Evolutionary conservation across 2,888 invertebrate species (phyloP).

Genomic region (Xanthorhoe spadicearia): DNA sequence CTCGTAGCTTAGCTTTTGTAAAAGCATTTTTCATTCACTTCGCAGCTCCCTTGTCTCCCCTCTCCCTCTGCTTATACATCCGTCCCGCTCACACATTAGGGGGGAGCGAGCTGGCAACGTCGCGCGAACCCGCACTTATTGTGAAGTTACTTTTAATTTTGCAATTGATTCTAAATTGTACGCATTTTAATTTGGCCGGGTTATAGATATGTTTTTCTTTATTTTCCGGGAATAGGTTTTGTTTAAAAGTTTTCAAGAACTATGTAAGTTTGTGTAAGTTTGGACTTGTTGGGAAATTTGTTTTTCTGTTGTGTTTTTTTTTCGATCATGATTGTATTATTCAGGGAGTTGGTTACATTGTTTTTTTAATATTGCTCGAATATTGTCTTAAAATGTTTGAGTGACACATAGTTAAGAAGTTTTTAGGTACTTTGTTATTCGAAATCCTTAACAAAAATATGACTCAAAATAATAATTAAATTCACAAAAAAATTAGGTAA

Average conservation of each 20-base stretch:
- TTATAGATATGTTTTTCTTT: constrained; percentile 28
- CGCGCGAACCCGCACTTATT: constrained; percentile 51
- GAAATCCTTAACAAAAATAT: no score
- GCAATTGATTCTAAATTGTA: constrained; percentile 29
- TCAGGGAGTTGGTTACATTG: neutral
- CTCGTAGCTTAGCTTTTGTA: constrained; percentile 15
- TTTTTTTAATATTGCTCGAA: neutral
- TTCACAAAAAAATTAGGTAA: no score
- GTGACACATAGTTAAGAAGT: no score
- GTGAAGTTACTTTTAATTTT: constrained; percentile 42
- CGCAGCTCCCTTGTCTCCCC: constrained; percentile 50
- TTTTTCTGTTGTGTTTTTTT: neutral
- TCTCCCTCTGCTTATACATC: constrained; percentile 44
- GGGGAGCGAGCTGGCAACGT: constrained; percentile 68
- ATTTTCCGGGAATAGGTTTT: constrained; percentile 7
- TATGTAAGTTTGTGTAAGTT: neutral
- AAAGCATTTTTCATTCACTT: constrained; percentile 43
- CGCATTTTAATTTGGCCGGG: constrained; percentile 21
- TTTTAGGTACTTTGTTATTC: no score
- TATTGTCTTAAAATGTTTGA: neutral
- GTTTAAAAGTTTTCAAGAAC: neutral
- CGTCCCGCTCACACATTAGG: constrained; percentile 52
- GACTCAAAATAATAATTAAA: no score
- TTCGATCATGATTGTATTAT: neutral
- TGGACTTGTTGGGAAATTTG: neutral